Evolutionary conservation across 2,113 vertebrate genomes (phyloP), one percentile per base, ranked within the genome.

Genomic region (Montifringilla adamsi): DNA sequence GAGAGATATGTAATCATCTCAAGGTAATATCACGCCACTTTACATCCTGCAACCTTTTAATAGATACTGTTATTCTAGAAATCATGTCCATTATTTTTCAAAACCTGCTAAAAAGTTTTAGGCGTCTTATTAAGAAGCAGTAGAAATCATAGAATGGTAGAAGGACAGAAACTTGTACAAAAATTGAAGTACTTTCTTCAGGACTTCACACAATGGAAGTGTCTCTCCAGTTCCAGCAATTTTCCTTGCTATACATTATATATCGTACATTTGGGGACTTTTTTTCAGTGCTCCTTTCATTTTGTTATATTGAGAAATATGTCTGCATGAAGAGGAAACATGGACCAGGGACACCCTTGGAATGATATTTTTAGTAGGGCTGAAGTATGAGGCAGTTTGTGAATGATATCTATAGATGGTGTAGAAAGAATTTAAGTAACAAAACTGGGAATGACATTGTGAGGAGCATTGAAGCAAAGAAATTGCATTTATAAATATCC

Each of bases 271-370:
- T 10, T 83, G 10, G 33, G 14, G 15, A 35, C 10, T 20, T 79
- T 94, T 94, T 96, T 95, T 77, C 64, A 95, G 26, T 10, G 17
- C 47, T 72, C 2, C 6, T 95, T 96, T 95, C 50, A 79, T 96
- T 91, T 91, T 93, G 24, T 79, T 87, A 35, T 87, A 62, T 80
- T 95, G 47, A 95, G 70, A 96, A 94, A 93, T 95, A 70, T 89
- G 70, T 86, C 93, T 96, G 93, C 79, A 89, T 53, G 72, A 96
- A 92, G 92, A 85, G 62, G 67, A 94, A 79, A 90, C 47, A 62
- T 37, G 22, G n/a, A 39, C 49, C 75, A 52, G n/a, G 52, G 60
- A 50, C 39, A 87, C 8, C 11, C 15, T 75, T 76, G 70, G 62
- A 84, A 77, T 70, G 24, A 77, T 50, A 59, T 84, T 84, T 70